phyloP scores from a whole-genome alignment of 2,113 vertebrate genomes.

The Platycercus adscitus region DNA sequence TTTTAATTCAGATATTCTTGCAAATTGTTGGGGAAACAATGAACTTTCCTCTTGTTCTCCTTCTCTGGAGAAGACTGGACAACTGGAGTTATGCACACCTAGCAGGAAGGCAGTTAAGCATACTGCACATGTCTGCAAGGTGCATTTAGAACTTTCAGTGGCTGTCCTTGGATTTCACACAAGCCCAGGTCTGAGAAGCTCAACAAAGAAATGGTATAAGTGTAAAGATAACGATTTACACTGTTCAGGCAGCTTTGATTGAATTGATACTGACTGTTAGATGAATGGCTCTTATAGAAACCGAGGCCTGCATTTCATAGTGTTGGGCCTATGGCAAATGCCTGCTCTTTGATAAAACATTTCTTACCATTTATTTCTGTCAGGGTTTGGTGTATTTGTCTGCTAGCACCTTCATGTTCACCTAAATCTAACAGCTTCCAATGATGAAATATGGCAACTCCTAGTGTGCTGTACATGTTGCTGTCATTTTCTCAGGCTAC shows the following conservation, averaged over 20 bases:
- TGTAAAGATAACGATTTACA: neutral
- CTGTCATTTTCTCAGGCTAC: neutral
- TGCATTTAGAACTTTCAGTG: neutral
- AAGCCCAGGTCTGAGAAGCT: neutral
- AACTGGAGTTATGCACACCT: constrained; percentile 11
- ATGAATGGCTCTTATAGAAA: neutral
- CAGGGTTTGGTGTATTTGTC: neutral
- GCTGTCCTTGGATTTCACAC: neutral
- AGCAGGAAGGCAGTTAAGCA: neutral
- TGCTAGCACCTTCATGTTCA: neutral
- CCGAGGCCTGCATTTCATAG: neutral
- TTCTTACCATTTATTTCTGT: neutral
- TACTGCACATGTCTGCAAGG: neutral
- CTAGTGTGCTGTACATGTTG: neutral
- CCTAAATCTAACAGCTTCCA: neutral
- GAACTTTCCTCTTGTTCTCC: constrained; percentile 70
- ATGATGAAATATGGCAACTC: neutral
- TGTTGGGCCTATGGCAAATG: neutral
- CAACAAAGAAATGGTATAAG: neutral
- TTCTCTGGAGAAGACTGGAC: constrained; percentile 42
- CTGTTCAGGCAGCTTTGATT: neutral
- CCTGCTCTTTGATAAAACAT: neutral
- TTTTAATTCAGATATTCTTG: constrained; percentile 80
- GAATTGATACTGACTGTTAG: neutral
- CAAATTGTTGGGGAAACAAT: constrained; percentile 75